Conservation (phyloP, 2,888 invertebrate species). For the Sylvicola cinctus region DNA sequence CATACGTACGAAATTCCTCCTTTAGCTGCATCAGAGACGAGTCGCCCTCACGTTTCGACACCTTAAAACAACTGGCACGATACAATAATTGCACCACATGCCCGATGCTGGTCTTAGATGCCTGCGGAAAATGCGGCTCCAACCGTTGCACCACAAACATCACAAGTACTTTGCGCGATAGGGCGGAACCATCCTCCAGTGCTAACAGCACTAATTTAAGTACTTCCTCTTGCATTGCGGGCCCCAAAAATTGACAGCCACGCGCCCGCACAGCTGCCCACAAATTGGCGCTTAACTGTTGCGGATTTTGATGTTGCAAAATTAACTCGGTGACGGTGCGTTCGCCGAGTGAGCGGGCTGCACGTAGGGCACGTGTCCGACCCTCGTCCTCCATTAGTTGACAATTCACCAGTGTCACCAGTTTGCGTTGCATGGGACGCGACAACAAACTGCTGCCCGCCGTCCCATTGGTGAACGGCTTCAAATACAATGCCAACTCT, state of each 20-base stretch:
- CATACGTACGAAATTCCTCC: constrained; percentile 91
- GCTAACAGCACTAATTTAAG: constrained; percentile 82
- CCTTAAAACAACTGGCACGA: constrained; percentile 95
- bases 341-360: constrained; percentile 84
- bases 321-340: constrained; percentile 86
- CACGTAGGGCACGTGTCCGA: constrained; percentile 53
- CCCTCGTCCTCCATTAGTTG: constrained; percentile 82
- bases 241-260: constrained; percentile 96
- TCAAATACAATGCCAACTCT: constrained; percentile 70
- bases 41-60: constrained; percentile 88
- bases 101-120: constrained; percentile 96
- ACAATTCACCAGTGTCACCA: constrained; percentile 82
- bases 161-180: constrained; percentile 85
- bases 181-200: constrained; percentile 82
- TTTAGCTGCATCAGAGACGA: constrained; percentile 96
- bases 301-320: constrained; percentile 87
- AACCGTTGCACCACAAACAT: constrained; percentile 97
- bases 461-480: constrained; percentile 49
- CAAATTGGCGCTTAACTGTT: constrained; percentile 76
- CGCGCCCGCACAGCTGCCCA: constrained; percentile 95
- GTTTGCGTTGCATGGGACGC: constrained; percentile 87
- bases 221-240: constrained; percentile 99
- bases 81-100: constrained; percentile 97
- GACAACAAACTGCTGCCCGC: constrained; percentile 35
- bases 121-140: constrained; percentile 87